phyloP scores from a whole-genome alignment of 2,888 invertebrate species.

The Limnephilus auricula region DNA sequence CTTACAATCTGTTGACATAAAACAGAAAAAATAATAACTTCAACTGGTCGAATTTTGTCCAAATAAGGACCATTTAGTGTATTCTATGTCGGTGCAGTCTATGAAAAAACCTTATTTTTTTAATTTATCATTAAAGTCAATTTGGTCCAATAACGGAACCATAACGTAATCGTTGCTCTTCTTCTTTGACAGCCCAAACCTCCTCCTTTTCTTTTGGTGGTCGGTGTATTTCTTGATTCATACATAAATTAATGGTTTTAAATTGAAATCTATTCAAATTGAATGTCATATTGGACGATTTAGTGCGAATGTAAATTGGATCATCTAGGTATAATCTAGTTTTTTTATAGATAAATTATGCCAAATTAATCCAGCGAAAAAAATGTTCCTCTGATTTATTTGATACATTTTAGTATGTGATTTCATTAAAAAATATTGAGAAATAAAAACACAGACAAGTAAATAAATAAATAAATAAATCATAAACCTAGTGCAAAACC shows the following conservation, averaged over 20 bases:
- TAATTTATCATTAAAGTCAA: neutral
- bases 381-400: neutral
- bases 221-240: neutral
- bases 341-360: neutral
- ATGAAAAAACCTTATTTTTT: neutral
- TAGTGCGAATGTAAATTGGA: neutral
- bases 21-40: no score
- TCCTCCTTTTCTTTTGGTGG: no score
- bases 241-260: neutral
- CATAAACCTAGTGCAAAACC: constrained; percentile 33
- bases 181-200: neutral
- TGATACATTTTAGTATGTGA: no score
- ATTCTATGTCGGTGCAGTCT: neutral
- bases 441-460: no score
- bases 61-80: neutral
- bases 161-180: neutral
- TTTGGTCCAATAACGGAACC: neutral
- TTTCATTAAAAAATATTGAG: no score
- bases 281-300: neutral
- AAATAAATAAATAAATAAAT: constrained; percentile 48
- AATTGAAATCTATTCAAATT: neutral
- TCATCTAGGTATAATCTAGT: neutral
- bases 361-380: neutral
- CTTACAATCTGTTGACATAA: no score
- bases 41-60: neutral